These are phyloP conservation scores for Metellina segmentata DNA, from an alignment of 2,888 invertebrate species.

Conservation along the genomic window DNA sequence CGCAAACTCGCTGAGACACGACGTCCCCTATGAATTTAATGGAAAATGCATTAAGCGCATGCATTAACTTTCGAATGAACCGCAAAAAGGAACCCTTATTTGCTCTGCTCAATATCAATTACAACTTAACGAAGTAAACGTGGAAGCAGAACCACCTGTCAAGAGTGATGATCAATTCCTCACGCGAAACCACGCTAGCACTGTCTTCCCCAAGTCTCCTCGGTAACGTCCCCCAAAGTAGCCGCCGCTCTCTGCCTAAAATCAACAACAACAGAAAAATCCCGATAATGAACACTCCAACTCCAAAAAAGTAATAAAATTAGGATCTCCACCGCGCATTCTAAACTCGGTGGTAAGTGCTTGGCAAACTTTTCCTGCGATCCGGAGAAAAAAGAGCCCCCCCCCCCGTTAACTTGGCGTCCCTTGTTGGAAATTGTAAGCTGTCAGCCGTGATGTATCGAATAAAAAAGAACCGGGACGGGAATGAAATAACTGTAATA, in stretches of 20 bases:
- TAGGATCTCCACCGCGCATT: not conserved
- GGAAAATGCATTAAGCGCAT: too few species aligned
- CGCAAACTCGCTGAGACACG: too few species aligned
- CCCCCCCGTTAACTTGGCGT: not conserved
- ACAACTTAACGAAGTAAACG: not conserved
- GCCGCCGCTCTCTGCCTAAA: not conserved
- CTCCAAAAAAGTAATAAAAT: not conserved
- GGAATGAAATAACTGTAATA: slow-evolving; percentile 55
- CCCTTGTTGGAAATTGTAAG: slow-evolving; percentile 64
- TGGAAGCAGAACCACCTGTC: not conserved
- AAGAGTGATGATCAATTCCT: not conserved
- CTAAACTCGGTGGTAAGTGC: not conserved
- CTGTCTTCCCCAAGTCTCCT: too few species aligned
- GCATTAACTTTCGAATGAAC: not conserved
- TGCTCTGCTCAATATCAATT: not conserved
- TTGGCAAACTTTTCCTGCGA: too few species aligned
- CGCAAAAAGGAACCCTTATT: not conserved
- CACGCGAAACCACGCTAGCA: not conserved
- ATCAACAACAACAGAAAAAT: not conserved
- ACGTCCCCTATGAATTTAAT: too few species aligned
- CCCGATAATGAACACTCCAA: not conserved
- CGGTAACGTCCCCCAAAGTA: too few species aligned
- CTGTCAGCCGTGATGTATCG: slow-evolving; percentile 60
- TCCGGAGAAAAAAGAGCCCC: not conserved
- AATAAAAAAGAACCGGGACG: slow-evolving; percentile 21